Evolutionary conservation across 2,113 vertebrate genomes (phyloP).

Genomic region (Pseudonaja textilis): DNA sequence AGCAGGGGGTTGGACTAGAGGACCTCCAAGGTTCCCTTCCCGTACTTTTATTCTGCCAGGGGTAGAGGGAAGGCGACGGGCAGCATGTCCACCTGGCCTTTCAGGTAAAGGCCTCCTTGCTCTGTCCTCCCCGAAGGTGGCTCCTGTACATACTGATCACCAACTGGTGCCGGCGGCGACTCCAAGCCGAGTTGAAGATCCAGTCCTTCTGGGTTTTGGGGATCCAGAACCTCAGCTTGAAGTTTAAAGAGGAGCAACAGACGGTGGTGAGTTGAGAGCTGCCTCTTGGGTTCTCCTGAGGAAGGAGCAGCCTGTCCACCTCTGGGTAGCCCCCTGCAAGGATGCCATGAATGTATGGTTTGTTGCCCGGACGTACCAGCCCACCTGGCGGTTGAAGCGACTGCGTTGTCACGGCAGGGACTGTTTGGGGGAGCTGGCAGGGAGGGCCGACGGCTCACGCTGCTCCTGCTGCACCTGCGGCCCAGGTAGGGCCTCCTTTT

Average conservation of each 20-base stretch:
- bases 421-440: too few relatives aligned
- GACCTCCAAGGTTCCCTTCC: neutral
- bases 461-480: too few relatives aligned
- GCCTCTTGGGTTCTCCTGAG: neutral
- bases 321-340: neutral
- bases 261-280: conserved; percentile 79
- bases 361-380: too few relatives aligned
- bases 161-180: conserved; percentile 79
- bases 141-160: conserved; percentile 79
- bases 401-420: neutral
- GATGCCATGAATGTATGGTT: neutral
- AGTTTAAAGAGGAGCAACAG: conserved; percentile 84
- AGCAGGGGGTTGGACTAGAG: too few relatives aligned
- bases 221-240: conserved; percentile 86
- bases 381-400: neutral
- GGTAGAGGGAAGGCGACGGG: neutral
- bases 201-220: conserved; percentile 88
- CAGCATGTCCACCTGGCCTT: neutral
- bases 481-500: neutral
- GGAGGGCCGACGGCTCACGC: too few relatives aligned
- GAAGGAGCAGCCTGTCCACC: neutral
- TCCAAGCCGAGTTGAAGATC: conserved; percentile 88
- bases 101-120: rapidly evolving
- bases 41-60: neutral
- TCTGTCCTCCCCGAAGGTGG: conserved; percentile 73